Evolutionary conservation across 2,113 vertebrate genomes (phyloP), one percentile per base, ranked within the genome.

Genomic region (Triplophysa tibetana): DNA sequence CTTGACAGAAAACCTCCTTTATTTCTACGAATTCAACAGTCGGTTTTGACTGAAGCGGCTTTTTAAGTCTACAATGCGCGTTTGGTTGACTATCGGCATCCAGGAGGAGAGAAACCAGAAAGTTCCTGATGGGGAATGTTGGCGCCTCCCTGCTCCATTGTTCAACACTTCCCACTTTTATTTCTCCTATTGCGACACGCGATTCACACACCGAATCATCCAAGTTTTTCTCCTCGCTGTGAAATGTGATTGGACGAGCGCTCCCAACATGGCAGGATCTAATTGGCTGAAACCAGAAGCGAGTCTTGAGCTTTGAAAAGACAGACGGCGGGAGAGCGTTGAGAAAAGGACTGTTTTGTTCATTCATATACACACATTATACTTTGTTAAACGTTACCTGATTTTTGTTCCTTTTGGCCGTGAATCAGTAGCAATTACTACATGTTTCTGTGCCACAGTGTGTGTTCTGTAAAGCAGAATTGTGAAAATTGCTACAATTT

Each of bases 211-310:
- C 73, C 81, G 87, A 88, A 87, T 84, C 86, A 61, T 82, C 75
- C 84, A 89, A 84, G 89, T 83, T 85, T 82, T 82, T 48, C 75
- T n/a, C 1, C 88, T 45, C 74, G 82, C 48, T 12, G n/a, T 64
- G 77, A 56, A 70, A 80, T 68, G n/a, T 60, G 16, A 94, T 94
- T 93, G 91, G 93, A 66, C 80, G 75, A 14, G 48, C 7, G 33
- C 64, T 89, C 90, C 91, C 92, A 91, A 93, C 93, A 93, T 92
- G 93, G 92, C 93, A 93, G 70, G 2, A 38, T 41, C 65, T 85
- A 88, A 93, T 94, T 94, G 92, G 93, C 29, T 87, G 84, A 0
- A 56, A 43, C 58, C 1, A 33, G 11, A 12, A 24, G 72, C 61
- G 8, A 23, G 67, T 73, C 43, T 61, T 1, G 56, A 12, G 7